Evolutionary conservation across 2,888 invertebrate genomes (phyloP), one percentile per base, ranked within the genome.

Genomic region (Ochropacha duplaris): DNA sequence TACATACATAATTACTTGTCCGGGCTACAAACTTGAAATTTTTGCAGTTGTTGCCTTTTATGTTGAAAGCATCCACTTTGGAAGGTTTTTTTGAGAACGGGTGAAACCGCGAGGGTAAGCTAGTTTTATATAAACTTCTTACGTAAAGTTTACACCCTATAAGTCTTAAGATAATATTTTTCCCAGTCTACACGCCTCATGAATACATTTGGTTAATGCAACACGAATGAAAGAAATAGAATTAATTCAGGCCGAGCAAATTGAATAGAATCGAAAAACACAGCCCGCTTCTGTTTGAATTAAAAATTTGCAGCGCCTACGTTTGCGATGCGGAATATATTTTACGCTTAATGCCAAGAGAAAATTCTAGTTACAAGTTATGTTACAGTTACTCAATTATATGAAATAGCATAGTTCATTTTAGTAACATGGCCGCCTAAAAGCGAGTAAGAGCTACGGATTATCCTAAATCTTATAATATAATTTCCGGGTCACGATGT

Each of bases 161-260:
- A 44, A 44, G 44, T 9, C 19, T 44, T 19, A 44, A 64, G 51
- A 64, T 65, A 61, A 66, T 69, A 68, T 65, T 65, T 59, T 65
- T 58, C 63, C 58, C 64, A 65, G 39, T 44, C 44, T 44, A 19
- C 31, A 28, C 71, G 70, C 61, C 72, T 80, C 79, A 80, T 84
- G 83, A 84, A 84, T 84, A 84, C 76, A 81, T 83, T 83, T 79
- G 81, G 73, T 75, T 81, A 81, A 83, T 80, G 75, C 74, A 54
- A 69, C 68, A 58, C 64, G 65, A 57, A 56, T 54, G 70, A 72
- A 66, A 70, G 62, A 73, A 69, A 65, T 66, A 74, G 76, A 52
- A 79, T 79, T 79, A 80, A 80, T 80, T 79, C 74, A 65, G 59
- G 62, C 58, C 61, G 61, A 63, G 65, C 71, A 76, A 83, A 84